Evolutionary conservation across 2,113 vertebrate genomes (phyloP).

Genomic region (Hippocampus guttulatus): DNA sequence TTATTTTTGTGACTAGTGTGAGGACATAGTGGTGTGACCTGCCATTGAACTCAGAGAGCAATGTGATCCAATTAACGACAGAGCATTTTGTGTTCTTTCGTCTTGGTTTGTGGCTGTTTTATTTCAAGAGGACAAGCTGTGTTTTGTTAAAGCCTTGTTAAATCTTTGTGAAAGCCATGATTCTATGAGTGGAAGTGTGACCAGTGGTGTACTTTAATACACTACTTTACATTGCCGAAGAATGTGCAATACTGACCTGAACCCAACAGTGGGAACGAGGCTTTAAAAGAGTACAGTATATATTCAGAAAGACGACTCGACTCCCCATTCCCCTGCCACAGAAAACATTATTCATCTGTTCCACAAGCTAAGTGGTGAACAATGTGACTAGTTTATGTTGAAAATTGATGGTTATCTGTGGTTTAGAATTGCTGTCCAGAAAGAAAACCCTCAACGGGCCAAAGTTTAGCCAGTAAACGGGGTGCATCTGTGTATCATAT

Average conservation of each 20-base stretch:
- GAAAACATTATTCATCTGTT: conserved; percentile 12
- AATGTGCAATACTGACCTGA: not conserved
- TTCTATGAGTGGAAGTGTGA: not conserved
- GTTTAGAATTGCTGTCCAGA: conserved; percentile 13
- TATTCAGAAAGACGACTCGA: not conserved
- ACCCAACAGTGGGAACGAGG: not conserved
- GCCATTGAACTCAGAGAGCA: not conserved
- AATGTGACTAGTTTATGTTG: conserved; percentile 6
- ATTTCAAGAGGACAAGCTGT: not conserved
- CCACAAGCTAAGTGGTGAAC: not conserved
- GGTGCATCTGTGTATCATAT: conserved; percentile 20
- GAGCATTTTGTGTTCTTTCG: not conserved
- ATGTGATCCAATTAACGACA: not conserved
- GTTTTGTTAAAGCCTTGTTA: not conserved
- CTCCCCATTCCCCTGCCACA: not conserved
- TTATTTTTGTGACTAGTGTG: not conserved
- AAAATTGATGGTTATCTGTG: conserved; percentile 12
- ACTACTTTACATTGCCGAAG: not conserved
- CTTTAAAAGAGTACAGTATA: not conserved
- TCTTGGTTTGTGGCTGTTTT: not conserved
- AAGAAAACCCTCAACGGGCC: conserved; percentile 5
- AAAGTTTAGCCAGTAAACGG: not conserved
- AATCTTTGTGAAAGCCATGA: not conserved
- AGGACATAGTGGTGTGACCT: not conserved
- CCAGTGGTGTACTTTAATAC: not conserved